Conservation (phyloP, 1,140 invertebrate genomes). For the Plectus sambesii region DNA sequence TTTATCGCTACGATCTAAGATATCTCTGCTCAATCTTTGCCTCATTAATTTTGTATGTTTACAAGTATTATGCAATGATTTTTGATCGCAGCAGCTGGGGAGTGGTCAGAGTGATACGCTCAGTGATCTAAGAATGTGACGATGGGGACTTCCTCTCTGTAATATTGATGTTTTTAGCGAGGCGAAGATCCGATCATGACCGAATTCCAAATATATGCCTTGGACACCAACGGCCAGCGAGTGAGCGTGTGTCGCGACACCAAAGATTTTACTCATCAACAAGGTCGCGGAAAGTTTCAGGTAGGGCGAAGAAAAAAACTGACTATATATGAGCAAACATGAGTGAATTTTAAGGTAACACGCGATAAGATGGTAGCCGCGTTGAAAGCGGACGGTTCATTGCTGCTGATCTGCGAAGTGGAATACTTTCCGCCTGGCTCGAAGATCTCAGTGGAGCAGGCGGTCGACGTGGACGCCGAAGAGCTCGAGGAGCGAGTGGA, state of each 20-base stretch:
- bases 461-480: constrained; percentile 25
- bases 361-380: constrained; percentile 28
- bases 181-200: constrained; percentile 42
- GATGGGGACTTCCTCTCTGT: not conserved
- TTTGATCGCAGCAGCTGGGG: too few species aligned
- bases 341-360: constrained; percentile 16
- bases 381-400: constrained; percentile 32
- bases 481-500: constrained; percentile 21
- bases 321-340: not conserved
- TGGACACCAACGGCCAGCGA: constrained; percentile 23
- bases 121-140: not conserved
- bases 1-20: too few species aligned
- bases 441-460: constrained; percentile 38
- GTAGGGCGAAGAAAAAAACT: constrained; percentile 14
- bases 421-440: constrained; percentile 39
- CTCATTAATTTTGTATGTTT: too few species aligned
- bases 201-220: constrained; percentile 42
- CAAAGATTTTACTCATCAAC: constrained; percentile 43
- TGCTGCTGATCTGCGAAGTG: constrained; percentile 35
- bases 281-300: constrained; percentile 42
- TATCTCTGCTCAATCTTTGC: too few species aligned
- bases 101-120: too few species aligned
- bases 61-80: too few species aligned
- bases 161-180: constrained; percentile 19
- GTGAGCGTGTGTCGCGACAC: constrained; percentile 41